These are phyloP conservation scores for Tragelaphus buxtoni DNA, from an alignment of 2,113 vertebrate species.

Conservation along the genomic window DNA sequence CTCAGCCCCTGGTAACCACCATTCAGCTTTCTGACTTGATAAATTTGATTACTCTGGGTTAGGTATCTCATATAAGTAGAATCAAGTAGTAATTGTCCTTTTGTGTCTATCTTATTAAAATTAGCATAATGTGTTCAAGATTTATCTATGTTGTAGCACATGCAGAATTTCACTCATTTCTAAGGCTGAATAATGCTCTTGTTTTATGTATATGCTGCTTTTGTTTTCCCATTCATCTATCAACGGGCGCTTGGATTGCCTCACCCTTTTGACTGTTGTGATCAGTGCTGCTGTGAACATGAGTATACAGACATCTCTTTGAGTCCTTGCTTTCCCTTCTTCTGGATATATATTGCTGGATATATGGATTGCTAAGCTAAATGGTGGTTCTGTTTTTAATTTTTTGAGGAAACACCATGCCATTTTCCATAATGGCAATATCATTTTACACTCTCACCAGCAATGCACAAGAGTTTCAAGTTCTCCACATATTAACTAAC, in stretches of 20 bases:
- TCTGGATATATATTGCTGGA: background rate
- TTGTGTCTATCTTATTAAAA: background rate
- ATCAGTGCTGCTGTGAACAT: background rate
- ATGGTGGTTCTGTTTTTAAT: background rate
- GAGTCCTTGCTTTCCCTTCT: background rate
- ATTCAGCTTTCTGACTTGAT: background rate
- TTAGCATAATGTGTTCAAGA: background rate
- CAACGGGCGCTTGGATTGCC: background rate
- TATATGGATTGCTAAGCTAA: background rate
- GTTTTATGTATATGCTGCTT: background rate
- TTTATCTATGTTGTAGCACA: background rate
- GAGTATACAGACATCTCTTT: background rate
- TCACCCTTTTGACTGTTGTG: background rate
- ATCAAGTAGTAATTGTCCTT: background rate
- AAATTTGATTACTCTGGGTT: background rate
- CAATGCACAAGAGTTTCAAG: background rate
- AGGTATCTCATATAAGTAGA: background rate
- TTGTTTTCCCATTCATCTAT: background rate
- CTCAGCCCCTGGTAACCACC: background rate
- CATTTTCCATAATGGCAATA: background rate
- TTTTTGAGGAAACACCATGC: background rate
- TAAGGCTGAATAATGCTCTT: background rate
- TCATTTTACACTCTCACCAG: background rate
- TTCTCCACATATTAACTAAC: background rate
- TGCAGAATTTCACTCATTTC: background rate